Conservation (phyloP, 2,888 invertebrate genomes). For the Furcula furcula region DNA sequence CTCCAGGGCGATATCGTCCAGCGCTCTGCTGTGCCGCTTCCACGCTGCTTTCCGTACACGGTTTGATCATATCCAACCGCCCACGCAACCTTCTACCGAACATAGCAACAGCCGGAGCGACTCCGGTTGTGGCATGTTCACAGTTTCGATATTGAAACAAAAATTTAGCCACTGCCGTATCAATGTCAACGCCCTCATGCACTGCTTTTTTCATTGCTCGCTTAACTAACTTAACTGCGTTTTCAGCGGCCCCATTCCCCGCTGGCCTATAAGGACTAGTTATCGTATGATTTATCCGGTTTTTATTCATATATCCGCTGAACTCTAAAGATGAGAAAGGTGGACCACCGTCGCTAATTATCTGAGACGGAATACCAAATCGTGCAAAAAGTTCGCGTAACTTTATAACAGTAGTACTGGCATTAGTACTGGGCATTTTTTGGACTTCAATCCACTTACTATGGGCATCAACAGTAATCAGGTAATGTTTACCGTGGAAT, state of each 20-base stretch:
- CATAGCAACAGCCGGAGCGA: constrained; percentile 16
- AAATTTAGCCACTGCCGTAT: constrained; percentile 10
- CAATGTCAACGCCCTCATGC: constrained; percentile 1
- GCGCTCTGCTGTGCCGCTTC: constrained; percentile 3
- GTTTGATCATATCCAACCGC: constrained; percentile 20
- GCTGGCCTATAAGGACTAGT: constrained; percentile 20
- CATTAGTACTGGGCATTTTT: constrained; percentile 14
- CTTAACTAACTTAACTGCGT: constrained; percentile 15
- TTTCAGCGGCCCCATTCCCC: constrained; percentile 22
- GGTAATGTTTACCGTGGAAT: constrained; percentile 1
- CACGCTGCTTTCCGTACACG: constrained; percentile 3
- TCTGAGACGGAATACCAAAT: constrained; percentile 24
- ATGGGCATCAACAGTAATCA: constrained; percentile 12
- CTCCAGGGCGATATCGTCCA: no score
- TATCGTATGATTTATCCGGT: constrained; percentile 10
- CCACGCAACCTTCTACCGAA: constrained; percentile 18
- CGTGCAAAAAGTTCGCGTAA: constrained; percentile 19
- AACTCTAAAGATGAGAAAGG: constrained; percentile 24
- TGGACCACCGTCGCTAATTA: constrained; percentile 28
- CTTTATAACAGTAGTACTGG: constrained; percentile 8
- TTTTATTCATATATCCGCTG: constrained; percentile 12
- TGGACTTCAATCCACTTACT: constrained; percentile 28
- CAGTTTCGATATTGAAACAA: constrained; percentile 17
- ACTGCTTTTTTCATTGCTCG: constrained; percentile 13
- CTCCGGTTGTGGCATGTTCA: constrained; percentile 16